Base-by-base conservation (phyloP, 2,113 vertebrate species). In the Aythya baeri region DNA sequence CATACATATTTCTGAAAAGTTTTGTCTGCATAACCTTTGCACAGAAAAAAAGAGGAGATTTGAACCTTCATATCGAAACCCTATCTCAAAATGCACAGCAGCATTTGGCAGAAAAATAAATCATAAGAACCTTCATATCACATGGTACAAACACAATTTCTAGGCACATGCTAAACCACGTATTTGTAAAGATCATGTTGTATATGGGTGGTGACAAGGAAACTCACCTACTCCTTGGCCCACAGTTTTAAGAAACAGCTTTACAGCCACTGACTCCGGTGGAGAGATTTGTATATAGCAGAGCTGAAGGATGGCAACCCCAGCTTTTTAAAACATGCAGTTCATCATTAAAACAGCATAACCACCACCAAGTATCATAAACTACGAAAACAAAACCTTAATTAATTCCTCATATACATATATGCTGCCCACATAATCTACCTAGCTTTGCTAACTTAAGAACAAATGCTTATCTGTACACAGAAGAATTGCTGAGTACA, bases 381-480 rank as follows among this genome's bases (percentile, higher is more conserved):
- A 44, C n/a, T 63, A 46, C n/a, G 82, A 68, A 52, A 27, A 41
- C 9, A 58, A 87, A 44, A 46, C 2, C 2, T 27, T 67, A 57
- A 94, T 77, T 59, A 9, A 74, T 75, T 41, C 11, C 26, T 74
- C 38, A 21, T 43, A 88, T 44, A 84, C 15, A 78, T 5, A 49
- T 3, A 82, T 7, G 18, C 31, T 75, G 80, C 55, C 50, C 38
- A 72, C 3, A 15, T 10, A 46, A 65, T 22, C 16, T 25, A 63
- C 8, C 8, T 31, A 29, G 21, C 46, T 73, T 58, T 78, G 81
- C 27, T 65, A 73, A 90, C 36, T 86, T 81, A 67, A 84, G 93
- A 58, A 6, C 31, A 76, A 95, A 82, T 70, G 74, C 62, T 95
- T 54, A 73, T 49, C 43, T 62, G 25, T n/a, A 88, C 52, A 83